These are phyloP conservation scores for Chromoteleia sp. DNA, from an alignment of 2,888 invertebrate genomes.

Conservation along the genomic window DNA sequence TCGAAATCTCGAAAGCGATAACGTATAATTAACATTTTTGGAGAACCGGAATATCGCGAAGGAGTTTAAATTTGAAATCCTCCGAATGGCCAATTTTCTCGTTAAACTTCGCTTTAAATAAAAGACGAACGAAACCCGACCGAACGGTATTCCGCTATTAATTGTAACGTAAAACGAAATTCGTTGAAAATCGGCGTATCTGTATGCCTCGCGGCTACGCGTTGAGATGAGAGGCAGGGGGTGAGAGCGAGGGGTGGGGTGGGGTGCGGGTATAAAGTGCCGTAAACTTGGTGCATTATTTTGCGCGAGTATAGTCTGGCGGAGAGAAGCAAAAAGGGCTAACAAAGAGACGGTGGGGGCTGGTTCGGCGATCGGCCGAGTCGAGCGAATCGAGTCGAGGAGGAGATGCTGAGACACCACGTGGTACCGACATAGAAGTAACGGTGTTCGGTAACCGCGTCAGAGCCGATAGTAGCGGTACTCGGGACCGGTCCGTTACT, in stretches of 20 bases:
- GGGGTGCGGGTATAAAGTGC: constrained; percentile 44
- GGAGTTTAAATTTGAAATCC: no score
- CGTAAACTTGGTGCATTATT: constrained; percentile 67
- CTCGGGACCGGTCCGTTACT: constrained; percentile 83
- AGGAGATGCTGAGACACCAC: constrained; percentile 80
- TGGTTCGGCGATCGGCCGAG: constrained; percentile 62
- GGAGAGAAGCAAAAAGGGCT: constrained; percentile 47
- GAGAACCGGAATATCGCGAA: no score
- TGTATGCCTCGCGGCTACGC: constrained; percentile 30
- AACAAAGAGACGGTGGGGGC: constrained; percentile 58
- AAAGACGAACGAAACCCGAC: not conserved
- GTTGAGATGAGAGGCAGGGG: not conserved
- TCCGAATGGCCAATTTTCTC: no score
- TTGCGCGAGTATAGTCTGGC: constrained; percentile 60
- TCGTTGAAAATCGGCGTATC: constrained; percentile 58
- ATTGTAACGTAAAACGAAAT: constrained; percentile 58
- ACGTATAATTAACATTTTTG: no score
- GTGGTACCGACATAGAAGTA: constrained; percentile 79
- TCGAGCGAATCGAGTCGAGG: constrained; percentile 66
- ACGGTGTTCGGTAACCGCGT: constrained; percentile 84
- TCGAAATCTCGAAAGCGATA: no score
- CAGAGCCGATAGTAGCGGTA: constrained; percentile 84
- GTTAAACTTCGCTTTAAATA: no score
- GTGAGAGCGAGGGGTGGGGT: not conserved
- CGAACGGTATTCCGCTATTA: constrained; percentile 56